Conservation (phyloP, 1,140 invertebrate genomes). For the Acromyrmex heyeri region DNA sequence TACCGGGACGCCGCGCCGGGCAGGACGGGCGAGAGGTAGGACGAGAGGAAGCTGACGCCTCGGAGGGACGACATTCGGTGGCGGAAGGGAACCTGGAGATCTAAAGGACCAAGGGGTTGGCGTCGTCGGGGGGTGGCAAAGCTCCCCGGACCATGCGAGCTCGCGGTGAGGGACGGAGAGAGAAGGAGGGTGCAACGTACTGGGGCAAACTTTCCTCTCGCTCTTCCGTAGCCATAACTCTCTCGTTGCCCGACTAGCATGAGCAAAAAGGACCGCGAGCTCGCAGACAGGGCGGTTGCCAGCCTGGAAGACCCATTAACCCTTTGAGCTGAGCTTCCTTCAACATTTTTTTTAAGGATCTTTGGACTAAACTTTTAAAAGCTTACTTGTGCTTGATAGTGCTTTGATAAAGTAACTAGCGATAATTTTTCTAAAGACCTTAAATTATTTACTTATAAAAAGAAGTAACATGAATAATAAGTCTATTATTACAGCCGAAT, state of each 20-base stretch:
- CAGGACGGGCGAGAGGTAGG: conserved; percentile 64
- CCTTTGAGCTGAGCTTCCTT: conserved; percentile 50
- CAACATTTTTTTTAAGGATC: conserved; percentile 32
- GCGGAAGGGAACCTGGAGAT: conserved; percentile 58
- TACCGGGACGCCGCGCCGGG: conserved; percentile 71
- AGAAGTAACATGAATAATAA: not conserved
- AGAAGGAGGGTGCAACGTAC: conserved; percentile 81
- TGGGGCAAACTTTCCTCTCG: conserved; percentile 79
- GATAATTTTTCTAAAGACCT: not conserved
- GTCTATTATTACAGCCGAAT: not conserved
- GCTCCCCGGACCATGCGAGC: conserved; percentile 50
- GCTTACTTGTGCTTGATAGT: not conserved
- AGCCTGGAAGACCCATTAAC: conserved; percentile 81
- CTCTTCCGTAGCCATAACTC: conserved; percentile 44
- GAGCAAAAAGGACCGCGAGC: conserved; percentile 71
- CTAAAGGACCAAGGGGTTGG: conserved; percentile 53
- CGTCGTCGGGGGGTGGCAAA: conserved; percentile 35
- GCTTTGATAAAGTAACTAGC: not conserved
- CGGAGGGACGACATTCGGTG: conserved; percentile 68
- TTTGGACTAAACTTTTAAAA: conserved; percentile 16
- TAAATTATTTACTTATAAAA: not conserved
- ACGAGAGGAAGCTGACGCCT: conserved; percentile 61
- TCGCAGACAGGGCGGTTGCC: conserved; percentile 78
- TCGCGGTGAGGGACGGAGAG: conserved; percentile 38
- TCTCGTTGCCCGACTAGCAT: conserved; percentile 60